Evolutionary conservation across 2,113 vertebrate species (phyloP), one percentile per base, ranked within the genome.

Genomic region (Chitala chitala): DNA sequence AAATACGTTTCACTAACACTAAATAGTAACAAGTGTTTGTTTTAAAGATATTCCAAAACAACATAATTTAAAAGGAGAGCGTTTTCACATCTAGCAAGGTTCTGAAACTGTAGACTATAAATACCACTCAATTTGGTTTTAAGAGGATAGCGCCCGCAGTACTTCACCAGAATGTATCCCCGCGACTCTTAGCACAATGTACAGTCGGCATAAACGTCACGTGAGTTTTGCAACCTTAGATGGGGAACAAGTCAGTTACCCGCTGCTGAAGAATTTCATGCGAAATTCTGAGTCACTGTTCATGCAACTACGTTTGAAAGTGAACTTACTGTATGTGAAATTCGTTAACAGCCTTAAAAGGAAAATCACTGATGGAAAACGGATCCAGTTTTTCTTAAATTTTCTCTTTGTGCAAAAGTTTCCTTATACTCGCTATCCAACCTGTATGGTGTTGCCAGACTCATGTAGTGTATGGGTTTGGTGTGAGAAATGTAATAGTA

Each of bases 1-100:
- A 73, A 73, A 73, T 42, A 73, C 70, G 15, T 15, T 71, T 71
- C 33, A 71, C 26, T 63, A 29, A 61, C 3, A 48, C 55, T 3
- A 9, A 61, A 20, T 63, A 56, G 9, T 48, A 63, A 31, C 44
- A 50, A 48, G 8, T 29, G 22, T 48, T 46, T 51, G 20, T 69
- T 51, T 63, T 9, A 72, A 56, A 40, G 9, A 20, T 55, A 36
- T 56, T 40, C 38, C 55, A 48, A 73, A 73, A 64, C 58, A 64
- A 46, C 20, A 5, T 38, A 12, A 50, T 50, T 64, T 9, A 38
- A 2, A 69, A 53, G 46, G 12, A 33, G 26, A 73, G 64, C 12
- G 20, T 61, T 50, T 15, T 63, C 26, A 20, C 42, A 64, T 69
- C 48, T 53, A 69, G 46, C 68, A 20, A 36, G 31, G 26, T 51